A percentile compares a stretch with the other conserved stretches of the same genome.
Evolutionary conservation across 2,888 invertebrate species (phyloP).

Genomic region (Eutolmus rufibarbis): DNA sequence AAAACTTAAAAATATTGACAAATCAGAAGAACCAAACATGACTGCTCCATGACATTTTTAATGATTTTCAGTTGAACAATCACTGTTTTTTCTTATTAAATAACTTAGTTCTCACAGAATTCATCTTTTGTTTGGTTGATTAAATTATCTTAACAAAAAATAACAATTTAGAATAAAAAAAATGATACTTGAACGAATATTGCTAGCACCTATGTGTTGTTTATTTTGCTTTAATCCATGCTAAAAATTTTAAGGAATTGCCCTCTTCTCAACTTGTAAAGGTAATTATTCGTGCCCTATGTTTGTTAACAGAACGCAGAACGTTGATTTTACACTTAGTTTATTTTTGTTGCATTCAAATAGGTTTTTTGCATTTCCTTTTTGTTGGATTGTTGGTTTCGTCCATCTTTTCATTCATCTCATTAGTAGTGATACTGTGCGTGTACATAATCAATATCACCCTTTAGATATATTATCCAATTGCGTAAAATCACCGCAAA

Average conservation of each 20-base stretch:
- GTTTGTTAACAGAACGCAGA: conserved; percentile 46
- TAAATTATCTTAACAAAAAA: neutral
- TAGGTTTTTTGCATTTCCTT: conserved; percentile 27
- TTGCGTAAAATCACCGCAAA: neutral
- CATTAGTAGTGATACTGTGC: conserved; percentile 22
- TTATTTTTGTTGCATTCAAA: conserved; percentile 35
- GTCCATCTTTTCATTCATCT: conserved; percentile 11
- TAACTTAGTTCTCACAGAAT: conserved; percentile 20
- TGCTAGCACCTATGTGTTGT: conserved; percentile 51
- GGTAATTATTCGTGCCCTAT: conserved; percentile 61
- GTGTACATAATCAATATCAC: conserved; percentile 20
- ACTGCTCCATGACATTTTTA: conserved; percentile 14
- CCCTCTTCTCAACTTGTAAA: conserved; percentile 73
- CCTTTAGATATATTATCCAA: neutral
- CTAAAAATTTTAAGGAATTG: conserved; percentile 65
- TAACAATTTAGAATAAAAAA: conserved; percentile 39
- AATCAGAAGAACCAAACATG: conserved; percentile 13
- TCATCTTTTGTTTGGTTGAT: neutral
- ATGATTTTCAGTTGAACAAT: neutral
- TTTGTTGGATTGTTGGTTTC: conserved; percentile 32
- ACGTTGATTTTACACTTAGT: conserved; percentile 17
- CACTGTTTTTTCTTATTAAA: neutral
- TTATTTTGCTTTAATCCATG: conserved; percentile 54
- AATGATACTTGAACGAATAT: conserved; percentile 42
- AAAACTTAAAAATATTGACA: conserved; percentile 3